Conservation (phyloP, 2,797 vertebrate genomes). For the Mormyrus proboscirostris region DNA sequence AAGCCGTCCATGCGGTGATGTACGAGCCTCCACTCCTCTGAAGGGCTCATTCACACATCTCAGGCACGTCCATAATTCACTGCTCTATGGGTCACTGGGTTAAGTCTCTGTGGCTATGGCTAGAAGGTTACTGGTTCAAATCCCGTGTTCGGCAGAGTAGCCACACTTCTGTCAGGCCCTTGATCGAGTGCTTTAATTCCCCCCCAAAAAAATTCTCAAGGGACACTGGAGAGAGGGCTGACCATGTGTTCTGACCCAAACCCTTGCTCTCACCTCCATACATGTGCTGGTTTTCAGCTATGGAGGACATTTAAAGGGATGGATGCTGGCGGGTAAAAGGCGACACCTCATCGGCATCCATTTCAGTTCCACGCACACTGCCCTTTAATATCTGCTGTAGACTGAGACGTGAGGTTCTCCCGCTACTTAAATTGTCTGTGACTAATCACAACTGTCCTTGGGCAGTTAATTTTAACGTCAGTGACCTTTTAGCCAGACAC, state of each 20-base stretch:
- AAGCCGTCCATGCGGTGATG: neutral
- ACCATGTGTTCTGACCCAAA: neutral
- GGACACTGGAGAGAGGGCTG: neutral
- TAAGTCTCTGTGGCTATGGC: neutral
- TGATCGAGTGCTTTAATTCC: neutral
- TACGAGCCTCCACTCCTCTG: neutral
- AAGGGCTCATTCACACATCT: neutral
- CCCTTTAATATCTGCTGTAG: neutral
- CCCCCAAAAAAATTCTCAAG: neutral
- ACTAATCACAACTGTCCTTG: neutral
- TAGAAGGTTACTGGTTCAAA: neutral
- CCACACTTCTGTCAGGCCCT: neutral
- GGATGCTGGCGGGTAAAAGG: neutral
- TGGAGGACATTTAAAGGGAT: neutral
- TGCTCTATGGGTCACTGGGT: neutral
- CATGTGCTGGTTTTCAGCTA: neutral
- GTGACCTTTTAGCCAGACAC: neutral
- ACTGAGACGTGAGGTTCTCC: neutral
- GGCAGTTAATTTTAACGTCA: neutral
- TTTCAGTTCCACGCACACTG: neutral
- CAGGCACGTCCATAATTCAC: neutral
- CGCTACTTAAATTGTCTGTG: neutral
- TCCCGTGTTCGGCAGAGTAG: neutral
- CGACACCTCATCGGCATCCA: neutral
- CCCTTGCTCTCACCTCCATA: neutral